A percentile compares a stretch with the other conserved stretches of the same genome.
phyloP scores from a whole-genome alignment of 2,797 vertebrate genomes.

The Enteromius trimaculatus region DNA sequence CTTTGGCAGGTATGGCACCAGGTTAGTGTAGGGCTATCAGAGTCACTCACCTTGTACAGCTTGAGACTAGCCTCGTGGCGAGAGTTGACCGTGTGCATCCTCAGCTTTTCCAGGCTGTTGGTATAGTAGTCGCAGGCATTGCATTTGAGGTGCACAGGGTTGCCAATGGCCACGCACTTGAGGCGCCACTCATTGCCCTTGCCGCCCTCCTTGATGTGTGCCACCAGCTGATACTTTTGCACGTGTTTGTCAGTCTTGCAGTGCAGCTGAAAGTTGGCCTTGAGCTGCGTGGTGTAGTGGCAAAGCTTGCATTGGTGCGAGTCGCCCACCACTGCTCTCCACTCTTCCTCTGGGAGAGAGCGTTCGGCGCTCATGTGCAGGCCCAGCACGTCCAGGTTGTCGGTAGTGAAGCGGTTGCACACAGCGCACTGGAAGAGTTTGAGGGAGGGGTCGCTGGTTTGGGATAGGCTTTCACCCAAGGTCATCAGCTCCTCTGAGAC shows the following conservation, averaged over 20 bases:
- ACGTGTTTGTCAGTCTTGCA: constrained; percentile 99
- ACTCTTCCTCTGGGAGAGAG: constrained; percentile 94
- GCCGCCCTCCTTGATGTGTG: constrained; percentile 98
- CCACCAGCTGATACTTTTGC: constrained; percentile 98
- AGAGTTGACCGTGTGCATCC: constrained; percentile 95
- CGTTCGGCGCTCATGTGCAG: constrained; percentile 97
- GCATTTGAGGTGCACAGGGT: constrained; percentile 97
- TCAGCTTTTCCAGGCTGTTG: constrained; percentile 97
- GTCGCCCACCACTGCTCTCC: constrained; percentile 95
- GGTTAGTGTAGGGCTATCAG: not conserved
- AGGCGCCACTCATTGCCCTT: constrained; percentile 98
- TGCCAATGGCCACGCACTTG: constrained; percentile 98
- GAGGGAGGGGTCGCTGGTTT: constrained; percentile 94
- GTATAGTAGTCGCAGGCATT: constrained; percentile 99
- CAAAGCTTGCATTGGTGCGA: constrained; percentile 98
- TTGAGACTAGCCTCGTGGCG: constrained; percentile 98
- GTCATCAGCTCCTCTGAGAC: constrained; percentile 99
- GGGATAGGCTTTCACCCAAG: constrained; percentile 95
- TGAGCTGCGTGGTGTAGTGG: constrained; percentile 97
- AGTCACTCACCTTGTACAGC: constrained; percentile 92
- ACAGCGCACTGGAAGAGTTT: constrained; percentile 99
- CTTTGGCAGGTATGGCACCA: not conserved
- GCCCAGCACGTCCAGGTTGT: constrained; percentile 96
- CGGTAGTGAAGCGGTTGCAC: constrained; percentile 98
- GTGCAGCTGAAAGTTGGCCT: constrained; percentile 99